Conservation (phyloP, 2,797 vertebrate species). For the Arrhamphus sclerolepis region DNA sequence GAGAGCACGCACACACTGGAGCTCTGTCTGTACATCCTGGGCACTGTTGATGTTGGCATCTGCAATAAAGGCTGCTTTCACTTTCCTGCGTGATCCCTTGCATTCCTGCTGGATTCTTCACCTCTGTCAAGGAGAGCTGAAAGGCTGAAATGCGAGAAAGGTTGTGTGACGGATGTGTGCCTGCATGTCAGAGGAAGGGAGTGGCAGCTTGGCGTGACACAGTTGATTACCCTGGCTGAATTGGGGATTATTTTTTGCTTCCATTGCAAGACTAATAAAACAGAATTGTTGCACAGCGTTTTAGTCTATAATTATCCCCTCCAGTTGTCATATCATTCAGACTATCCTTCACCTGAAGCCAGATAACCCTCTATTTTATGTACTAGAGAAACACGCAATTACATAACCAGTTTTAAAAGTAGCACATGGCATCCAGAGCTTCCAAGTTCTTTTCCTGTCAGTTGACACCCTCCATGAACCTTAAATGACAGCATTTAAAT, state of each 20-base stretch:
- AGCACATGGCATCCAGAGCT: background rate
- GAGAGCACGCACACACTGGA: constrained; percentile 42
- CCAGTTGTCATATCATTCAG: constrained; percentile 5
- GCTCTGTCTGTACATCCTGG: constrained; percentile 53
- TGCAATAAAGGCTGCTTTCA: constrained; percentile 68
- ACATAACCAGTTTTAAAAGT: constrained; percentile 12
- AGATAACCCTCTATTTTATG: constrained; percentile 10
- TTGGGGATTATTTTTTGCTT: constrained; percentile 62
- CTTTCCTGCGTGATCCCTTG: constrained; percentile 41
- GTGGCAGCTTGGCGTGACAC: constrained; percentile 67
- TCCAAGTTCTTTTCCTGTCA: too few relatives aligned
- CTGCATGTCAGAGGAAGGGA: constrained; percentile 65
- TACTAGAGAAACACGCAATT: constrained; percentile 8
- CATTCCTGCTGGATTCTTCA: constrained; percentile 49
- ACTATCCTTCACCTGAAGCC: constrained; percentile 17
- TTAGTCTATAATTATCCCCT: constrained; percentile 35
- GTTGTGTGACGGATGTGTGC: constrained; percentile 45
- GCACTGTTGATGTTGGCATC: constrained; percentile 68
- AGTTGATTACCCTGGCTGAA: constrained; percentile 64
- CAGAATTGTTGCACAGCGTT: constrained; percentile 25
- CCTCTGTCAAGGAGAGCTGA: constrained; percentile 60
- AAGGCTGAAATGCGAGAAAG: constrained; percentile 44
- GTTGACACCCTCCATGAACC: constrained; percentile 15
- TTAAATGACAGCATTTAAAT: constrained; percentile 22
- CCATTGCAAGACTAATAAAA: constrained; percentile 31